phyloP scores from a whole-genome alignment of 1,140 invertebrate species.

The Proales similis region DNA sequence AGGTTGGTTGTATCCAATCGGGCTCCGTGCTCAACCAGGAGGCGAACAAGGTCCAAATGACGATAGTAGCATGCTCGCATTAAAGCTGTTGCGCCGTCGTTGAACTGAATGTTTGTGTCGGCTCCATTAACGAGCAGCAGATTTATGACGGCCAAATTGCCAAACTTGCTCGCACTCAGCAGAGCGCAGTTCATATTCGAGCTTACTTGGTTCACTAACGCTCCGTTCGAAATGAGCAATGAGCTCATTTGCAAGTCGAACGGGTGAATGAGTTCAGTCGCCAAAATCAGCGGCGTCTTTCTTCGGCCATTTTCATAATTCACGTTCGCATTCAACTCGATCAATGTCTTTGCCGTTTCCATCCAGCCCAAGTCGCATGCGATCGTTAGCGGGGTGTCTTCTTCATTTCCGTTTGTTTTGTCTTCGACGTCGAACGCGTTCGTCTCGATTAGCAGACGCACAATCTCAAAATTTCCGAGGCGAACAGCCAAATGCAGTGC shows the following conservation, averaged over 20 bases:
- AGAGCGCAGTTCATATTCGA: constrained; percentile 5
- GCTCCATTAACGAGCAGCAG: constrained; percentile 4
- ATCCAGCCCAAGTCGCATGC: constrained; percentile 28
- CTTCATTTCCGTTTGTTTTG: not conserved
- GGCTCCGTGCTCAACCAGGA: not conserved
- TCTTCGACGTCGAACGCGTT: not conserved
- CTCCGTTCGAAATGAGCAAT: not conserved
- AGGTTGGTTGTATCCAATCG: constrained; percentile 4
- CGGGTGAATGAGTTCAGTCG: constrained; percentile 23
- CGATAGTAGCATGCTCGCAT: constrained; percentile 33
- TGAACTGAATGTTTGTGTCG: constrained; percentile 24
- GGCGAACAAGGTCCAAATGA: constrained; percentile 5
- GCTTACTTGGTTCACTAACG: constrained; percentile 23
- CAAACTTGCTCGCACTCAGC: constrained; percentile 10
- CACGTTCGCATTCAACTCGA: not conserved
- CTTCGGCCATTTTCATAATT: constrained; percentile 31
- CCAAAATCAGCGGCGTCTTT: constrained; percentile 20
- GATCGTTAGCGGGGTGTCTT: constrained; percentile 11
- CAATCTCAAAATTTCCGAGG: constrained; percentile 10
- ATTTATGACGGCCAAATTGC: constrained; percentile 7
- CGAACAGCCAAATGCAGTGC: constrained; percentile 24
- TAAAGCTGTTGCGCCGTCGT: constrained; percentile 15
- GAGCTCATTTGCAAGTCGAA: constrained; percentile 21
- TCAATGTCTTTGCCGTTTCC: constrained; percentile 19
- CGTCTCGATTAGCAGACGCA: not conserved